Base-by-base conservation (phyloP, 2,113 vertebrate species). In the Callipepla squamata region DNA sequence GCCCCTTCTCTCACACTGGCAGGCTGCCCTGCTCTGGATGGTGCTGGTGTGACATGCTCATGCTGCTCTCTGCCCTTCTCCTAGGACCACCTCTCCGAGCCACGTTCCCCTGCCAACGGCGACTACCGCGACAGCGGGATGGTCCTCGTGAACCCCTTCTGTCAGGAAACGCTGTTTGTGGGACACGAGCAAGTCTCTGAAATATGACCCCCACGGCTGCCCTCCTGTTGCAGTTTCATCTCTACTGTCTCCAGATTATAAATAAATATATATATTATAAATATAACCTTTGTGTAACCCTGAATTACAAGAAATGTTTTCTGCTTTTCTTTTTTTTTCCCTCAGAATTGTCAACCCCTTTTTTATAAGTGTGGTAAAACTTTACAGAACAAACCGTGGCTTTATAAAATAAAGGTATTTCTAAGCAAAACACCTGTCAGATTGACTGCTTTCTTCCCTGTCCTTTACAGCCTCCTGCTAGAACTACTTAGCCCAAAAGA, bases 111-210 rank as follows among this genome's bases (percentile, higher is more conserved):
- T 2, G 99, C 99, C 45, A 99, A 99, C 1, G 99, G 99, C 0
- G 99, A 99, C 97, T 99, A 99, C 96, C 98, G 98, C 1, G 98
- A 98, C 97, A 99, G 98, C 2, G 99, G 99, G 55, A 98, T 99
- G 97, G 99, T 99, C 94, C 98, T 99, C 9, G 99, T 99, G n/a
- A 99, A 99, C 96, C 99, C 99, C 30, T 99, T 99, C 98, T 99
- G 99, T 94, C 99, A 99, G 89, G 99, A 99, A 97, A 99, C 98
- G 0, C 98, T 99, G 4, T 99, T 99, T 84, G 98, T 99, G 97
- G 98, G 99, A 95, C 98, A 97, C 23, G 99, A 99, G 78, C 99
- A 99, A 95, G 98, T 98, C 45, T 99, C 98, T 3, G 98, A 98
- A 96, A 99, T 99, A 95, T 99, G 98, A 98, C 73, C 78, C 48